Evolutionary conservation across 2,113 vertebrate species (phyloP).

Genomic region (Lonchura striata): DNA sequence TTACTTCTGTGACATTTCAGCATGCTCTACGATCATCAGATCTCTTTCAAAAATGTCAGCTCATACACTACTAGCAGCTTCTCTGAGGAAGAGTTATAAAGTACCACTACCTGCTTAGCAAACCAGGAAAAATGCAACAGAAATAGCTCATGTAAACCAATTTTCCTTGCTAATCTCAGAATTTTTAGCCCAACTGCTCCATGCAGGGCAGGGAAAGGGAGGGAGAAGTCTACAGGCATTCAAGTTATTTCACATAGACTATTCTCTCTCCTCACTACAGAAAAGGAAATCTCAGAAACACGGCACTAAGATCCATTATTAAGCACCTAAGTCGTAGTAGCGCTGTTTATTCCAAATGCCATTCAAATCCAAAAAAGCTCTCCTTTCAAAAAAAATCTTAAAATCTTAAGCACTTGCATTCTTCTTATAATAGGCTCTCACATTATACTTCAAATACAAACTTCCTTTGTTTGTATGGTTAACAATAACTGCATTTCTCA

Average conservation of each 20-base stretch:
- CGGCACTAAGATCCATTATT: background rate
- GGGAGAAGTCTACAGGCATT: background rate
- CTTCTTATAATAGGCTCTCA: background rate
- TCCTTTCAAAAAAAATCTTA: background rate
- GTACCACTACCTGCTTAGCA: background rate
- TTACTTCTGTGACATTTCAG: background rate
- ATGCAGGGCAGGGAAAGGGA: accelerated
- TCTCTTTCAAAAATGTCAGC: background rate
- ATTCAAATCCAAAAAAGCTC: background rate
- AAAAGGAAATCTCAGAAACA: background rate
- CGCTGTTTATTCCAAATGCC: background rate
- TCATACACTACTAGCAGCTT: background rate
- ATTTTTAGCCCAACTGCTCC: background rate
- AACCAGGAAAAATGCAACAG: background rate
- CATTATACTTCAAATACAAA: background rate
- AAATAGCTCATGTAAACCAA: background rate
- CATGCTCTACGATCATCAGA: background rate
- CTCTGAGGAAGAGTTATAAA: background rate
- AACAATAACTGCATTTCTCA: background rate
- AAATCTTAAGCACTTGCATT: background rate
- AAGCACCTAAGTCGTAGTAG: background rate
- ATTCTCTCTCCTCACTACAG: background rate
- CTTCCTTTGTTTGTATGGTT: background rate
- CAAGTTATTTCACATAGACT: background rate
- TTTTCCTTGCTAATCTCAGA: background rate